phyloP scores from a whole-genome alignment of 2,797 vertebrate species.

The Prunella strophiata region DNA sequence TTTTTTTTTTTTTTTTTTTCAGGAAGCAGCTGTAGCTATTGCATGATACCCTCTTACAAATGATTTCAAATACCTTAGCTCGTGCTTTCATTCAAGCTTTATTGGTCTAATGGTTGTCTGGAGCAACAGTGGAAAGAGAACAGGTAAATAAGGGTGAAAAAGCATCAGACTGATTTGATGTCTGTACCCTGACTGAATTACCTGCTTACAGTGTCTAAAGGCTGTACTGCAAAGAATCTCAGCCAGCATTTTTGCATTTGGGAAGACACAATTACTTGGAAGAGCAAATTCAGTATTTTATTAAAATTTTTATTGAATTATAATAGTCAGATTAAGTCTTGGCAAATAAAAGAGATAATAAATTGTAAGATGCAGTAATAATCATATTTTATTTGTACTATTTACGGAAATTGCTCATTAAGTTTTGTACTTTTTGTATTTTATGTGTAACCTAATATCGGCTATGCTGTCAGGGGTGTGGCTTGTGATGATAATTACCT shows the following conservation, averaged over 20 bases:
- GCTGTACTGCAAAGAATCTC: not conserved
- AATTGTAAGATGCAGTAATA: conserved; percentile 6
- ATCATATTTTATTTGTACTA: not conserved
- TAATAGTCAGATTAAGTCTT: conserved; percentile 39
- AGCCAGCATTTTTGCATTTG: not conserved
- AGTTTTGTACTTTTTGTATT: not conserved
- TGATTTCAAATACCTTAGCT: not conserved
- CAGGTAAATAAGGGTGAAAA: not conserved
- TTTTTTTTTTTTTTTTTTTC: too few species aligned
- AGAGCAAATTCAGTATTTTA: conserved; percentile 24
- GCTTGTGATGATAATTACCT: not conserved
- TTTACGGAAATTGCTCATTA: not conserved
- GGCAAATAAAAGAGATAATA: conserved; percentile 22
- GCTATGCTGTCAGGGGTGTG: not conserved
- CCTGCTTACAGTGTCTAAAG: not conserved
- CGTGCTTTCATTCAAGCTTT: not conserved
- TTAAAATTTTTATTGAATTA: conserved; percentile 35
- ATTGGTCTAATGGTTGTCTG: conserved; percentile 27
- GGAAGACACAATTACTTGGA: conserved; percentile 2
- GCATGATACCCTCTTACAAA: not conserved
- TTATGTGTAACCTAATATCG: not conserved
- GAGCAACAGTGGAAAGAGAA: not conserved
- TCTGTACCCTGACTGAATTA: not conserved
- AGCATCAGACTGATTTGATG: not conserved
- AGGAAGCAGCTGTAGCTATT: conserved; percentile 15